Evolutionary conservation across 1,140 invertebrate species (phyloP).

Genomic region (Apocrypta bakeri): DNA sequence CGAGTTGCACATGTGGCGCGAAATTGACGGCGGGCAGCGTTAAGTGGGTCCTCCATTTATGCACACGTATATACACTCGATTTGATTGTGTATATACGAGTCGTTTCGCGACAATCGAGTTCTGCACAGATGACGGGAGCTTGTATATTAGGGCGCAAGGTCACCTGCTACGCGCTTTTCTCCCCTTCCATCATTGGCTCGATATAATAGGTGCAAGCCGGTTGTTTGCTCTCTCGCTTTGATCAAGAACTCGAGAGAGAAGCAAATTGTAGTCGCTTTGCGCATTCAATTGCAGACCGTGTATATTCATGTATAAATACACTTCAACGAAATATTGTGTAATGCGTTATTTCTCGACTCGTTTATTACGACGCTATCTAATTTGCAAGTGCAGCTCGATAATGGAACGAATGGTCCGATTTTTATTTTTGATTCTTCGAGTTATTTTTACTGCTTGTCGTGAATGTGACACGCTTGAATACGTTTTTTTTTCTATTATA

Average conservation of each 20-base stretch:
- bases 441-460: no score
- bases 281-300: not conserved
- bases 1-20: not conserved
- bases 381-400: no score
- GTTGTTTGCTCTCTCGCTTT: constrained; percentile 6
- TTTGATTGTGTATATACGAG: no score
- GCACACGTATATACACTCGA: no score
- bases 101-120: not conserved
- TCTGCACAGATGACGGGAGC: constrained; percentile 8
- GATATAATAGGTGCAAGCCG: not conserved
- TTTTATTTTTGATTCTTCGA: no score
- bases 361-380: no score
- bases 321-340: no score
- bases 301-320: not conserved
- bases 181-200: not conserved
- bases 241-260: not conserved
- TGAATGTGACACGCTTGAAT: no score
- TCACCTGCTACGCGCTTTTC: constrained; percentile 12
- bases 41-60: not conserved
- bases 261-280: not conserved
- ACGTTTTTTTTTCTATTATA: not conserved
- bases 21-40: not conserved
- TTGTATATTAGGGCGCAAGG: constrained; percentile 1
- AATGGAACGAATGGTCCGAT: no score
- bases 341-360: no score